Evolutionary conservation across 2,888 invertebrate genomes (phyloP), one percentile per base, ranked within the genome.

Genomic region (Drosophila cracens): DNA sequence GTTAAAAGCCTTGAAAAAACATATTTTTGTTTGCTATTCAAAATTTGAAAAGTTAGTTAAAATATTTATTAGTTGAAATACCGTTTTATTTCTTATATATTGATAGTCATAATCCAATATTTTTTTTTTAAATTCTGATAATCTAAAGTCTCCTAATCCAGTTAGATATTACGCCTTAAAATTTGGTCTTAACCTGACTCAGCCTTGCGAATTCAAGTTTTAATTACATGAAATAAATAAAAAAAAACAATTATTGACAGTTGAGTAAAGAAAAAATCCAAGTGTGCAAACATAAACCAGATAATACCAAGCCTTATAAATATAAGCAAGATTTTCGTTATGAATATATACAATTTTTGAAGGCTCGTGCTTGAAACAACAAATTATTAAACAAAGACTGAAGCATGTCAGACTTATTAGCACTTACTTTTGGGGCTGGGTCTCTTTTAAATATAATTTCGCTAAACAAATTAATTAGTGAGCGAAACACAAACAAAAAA

Each of bases 381-480:
- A 40, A 62, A 51, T 73, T 59, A 59, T 60, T 34, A 40, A 8
- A 21, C 21, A 21, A 29, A 34, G 71, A 67, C 66, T 58, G 31
- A 57, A 13, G 66, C 76, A 79, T 74, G 65, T 46, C 43, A 38
- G 40, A 60, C 29, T 31, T 10, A 64, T 79, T 79, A 79, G 54
- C 79, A 70, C 60, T 62, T 36, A 38, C 33, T 70, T 65, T 27
- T 58, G 43, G 56, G 72, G 80, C 51, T 74, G 80, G 70, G 76
- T 63, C 43, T 48, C 40, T 48, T 36, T 66, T 63, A 57, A 66
- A 57, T 68, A 54, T 56, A 76, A 69, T 53, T 58, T 48, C 49
- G 68, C 60, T 79, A 72, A 79, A 76, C 29, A 79, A 72, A 66
- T 61, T 29, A 67, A 73, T 78, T 78, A 79, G 64, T 56, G 33